Base-by-base conservation (phyloP, 2,797 vertebrate species). In the Caiman crocodilus region DNA sequence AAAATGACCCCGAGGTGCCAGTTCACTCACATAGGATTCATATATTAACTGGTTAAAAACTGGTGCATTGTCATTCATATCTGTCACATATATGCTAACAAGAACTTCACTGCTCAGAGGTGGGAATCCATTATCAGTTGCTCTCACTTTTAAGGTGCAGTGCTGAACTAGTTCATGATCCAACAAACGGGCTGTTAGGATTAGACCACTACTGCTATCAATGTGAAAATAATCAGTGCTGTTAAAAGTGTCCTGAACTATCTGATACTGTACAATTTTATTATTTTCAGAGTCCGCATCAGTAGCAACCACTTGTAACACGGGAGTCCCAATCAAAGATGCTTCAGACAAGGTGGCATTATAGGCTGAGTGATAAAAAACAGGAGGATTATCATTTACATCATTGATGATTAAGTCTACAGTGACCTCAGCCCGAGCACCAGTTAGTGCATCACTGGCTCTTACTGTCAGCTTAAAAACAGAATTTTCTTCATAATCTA, bases 181-280 rank as follows among this genome's bases (percentile, higher is more conserved):
- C 20, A 99, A 96, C 97, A 98, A 98, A 17, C 99, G 98, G 1
- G 99, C 99, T 6, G 99, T 99, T 61, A 99, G 97, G 93, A 99
- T 99, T 57, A 99, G 97, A 59, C 99, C 99, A 76, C 99, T 99
- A 92, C 98, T 98, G 35, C 99, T 99, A 91, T 99, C 99, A 67
- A 99, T 99, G 96, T 99, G 99, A 92, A 99, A 99, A 94, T 99
- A 99, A 89, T 99, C 99, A 0, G 99, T 99, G 96, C 98, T 99
- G 96, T 99, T 99, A 84, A 98, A 98, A 14, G 97, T 97, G 79
- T 99, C 98, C 55, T 99, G 99, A 87, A 99, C 98, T 90, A 99
- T 99, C 96, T 99, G 99, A 95, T 99, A 99, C 55, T 98, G 98
- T 12, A 99, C 98, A 50, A 98, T 92, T 85, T 98, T 99, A 91